A percentile compares a stretch with the other conserved stretches of the same genome.
Evolutionary conservation across 2,113 vertebrate species (phyloP).

Genomic region (Poecilia latipinna): DNA sequence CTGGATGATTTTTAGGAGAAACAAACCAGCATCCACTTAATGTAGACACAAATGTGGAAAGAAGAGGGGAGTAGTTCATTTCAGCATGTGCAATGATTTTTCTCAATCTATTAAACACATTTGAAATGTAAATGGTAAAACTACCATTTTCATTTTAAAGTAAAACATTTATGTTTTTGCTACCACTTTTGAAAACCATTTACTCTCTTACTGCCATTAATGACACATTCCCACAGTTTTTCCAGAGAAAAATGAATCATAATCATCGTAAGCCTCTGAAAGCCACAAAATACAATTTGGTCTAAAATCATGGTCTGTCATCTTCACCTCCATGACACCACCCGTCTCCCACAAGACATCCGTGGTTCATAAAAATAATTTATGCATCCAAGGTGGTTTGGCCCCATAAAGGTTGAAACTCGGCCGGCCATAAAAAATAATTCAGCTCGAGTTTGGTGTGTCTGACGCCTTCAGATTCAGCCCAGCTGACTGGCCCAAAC

Average conservation of each 20-base stretch:
- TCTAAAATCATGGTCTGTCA: neutral
- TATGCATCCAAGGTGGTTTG: neutral
- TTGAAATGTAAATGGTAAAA: neutral
- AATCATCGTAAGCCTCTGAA: neutral
- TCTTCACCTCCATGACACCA: neutral
- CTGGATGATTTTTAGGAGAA: neutral
- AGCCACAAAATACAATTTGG: neutral
- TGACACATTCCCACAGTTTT: neutral
- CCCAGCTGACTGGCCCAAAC: neutral
- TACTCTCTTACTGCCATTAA: neutral
- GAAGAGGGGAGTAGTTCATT: neutral
- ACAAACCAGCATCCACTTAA: neutral
- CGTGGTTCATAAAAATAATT: neutral
- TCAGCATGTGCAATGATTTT: neutral
- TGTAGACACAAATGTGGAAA: neutral
- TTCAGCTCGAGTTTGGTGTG: neutral
- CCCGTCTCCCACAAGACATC: neutral
- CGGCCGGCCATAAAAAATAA: neutral
- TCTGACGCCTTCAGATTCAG: neutral
- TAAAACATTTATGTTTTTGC: neutral
- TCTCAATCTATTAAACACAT: neutral
- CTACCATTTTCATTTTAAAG: neutral
- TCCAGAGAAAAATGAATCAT: neutral
- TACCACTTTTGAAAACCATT: neutral
- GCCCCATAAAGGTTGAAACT: neutral